Conservation (phyloP, 2,797 vertebrate genomes). For the Phaenicophaeus curvirostris region DNA sequence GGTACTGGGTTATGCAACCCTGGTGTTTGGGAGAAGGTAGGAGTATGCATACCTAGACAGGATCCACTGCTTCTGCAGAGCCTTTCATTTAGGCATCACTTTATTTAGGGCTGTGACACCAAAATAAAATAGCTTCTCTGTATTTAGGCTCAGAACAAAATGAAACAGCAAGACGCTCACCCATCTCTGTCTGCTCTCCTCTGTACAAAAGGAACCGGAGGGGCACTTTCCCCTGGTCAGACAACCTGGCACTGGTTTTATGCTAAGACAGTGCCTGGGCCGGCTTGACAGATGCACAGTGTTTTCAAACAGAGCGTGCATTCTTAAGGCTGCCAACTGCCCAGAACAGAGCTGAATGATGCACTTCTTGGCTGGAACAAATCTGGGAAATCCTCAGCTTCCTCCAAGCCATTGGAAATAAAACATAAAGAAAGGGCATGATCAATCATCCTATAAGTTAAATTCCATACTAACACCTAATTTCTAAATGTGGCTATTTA, state of each 20-base stretch:
- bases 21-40: neutral
- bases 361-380: constrained; percentile 32
- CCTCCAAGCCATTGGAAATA: neutral
- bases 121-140: neutral
- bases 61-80: neutral
- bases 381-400: constrained; percentile 18
- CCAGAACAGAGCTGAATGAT: constrained; percentile 63
- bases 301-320: constrained; percentile 59
- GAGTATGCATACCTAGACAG: neutral
- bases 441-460: neutral
- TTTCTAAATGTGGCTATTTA: neutral
- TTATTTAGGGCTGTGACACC: neutral
- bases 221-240: neutral
- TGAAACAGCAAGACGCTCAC: neutral
- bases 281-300: constrained; percentile 29
- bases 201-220: neutral
- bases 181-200: neutral
- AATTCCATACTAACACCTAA: neutral
- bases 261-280: constrained; percentile 7
- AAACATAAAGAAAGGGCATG: neutral
- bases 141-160: neutral
- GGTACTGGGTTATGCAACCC: neutral
- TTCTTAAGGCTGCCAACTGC: constrained; percentile 33
- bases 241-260: constrained; percentile 44
- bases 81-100: neutral